Evolutionary conservation across 2,888 invertebrate species (phyloP), one percentile per base, ranked within the genome.

Genomic region (Dasysyrphus tricinctus): DNA sequence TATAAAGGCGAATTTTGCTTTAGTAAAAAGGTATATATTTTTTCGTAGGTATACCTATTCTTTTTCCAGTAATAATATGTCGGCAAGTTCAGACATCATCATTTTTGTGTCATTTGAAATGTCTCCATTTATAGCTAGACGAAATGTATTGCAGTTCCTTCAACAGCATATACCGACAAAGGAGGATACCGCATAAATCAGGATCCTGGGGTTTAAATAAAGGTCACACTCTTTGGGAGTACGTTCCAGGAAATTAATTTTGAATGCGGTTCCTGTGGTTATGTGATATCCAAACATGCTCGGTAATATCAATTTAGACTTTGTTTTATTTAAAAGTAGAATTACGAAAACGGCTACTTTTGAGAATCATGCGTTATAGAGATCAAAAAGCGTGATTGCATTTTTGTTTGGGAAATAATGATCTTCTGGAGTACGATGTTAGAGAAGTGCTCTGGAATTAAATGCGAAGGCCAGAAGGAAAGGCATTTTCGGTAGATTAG

Each of bases 191-290:
- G 32, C 75, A 80, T 84, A 67, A 75, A 84, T 84, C 70, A 80
- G 79, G 19, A 73, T 67, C 67, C 67, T 79, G 56, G 75, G 59
- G 37, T 69, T 51, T 54, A n/a, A 37, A 37, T n/a, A 39, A 54
- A 54, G 67, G 67, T 61, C 67, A 76, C 59, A 80, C 80, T 72
- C 65, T 65, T 70, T 73, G 72, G 54, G n/a, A 54, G 51, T 29
- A 12, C 5, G 37, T 85, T 85, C 81, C 78, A 5, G 44, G 81
- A 81, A 85, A 74, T 78, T 77, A 77, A 74, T 81, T 54, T 49
- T 14, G 56, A 81, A 70, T 85, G 77, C 70, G 85, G 85, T 81
- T 78, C 85, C 72, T 85, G 85, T 85, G 85, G 85, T 85, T 78
- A 69, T 39, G 51, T 42, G 47, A 77, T 65, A 73, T 56, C 47